Conservation (phyloP, 2,113 vertebrate genomes). For the Heterochromis multidens region DNA sequence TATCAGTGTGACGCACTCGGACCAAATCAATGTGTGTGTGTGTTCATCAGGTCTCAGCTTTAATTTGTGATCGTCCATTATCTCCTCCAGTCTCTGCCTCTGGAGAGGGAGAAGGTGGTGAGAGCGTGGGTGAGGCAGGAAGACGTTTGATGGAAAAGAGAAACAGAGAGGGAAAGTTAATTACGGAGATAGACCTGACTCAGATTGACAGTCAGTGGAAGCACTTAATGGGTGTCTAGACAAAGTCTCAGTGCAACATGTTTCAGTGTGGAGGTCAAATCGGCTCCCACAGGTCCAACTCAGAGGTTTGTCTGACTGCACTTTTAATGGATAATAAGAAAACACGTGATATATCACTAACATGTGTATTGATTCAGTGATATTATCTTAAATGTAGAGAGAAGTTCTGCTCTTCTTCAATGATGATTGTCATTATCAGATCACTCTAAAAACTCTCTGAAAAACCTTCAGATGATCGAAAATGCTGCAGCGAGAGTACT, state of each 20-base stretch:
- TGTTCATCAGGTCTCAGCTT: constrained; percentile 11
- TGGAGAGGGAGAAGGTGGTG: not conserved
- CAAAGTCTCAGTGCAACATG: not conserved
- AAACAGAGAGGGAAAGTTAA: not conserved
- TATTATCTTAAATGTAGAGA: too few species aligned
- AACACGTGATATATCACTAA: too few species aligned
- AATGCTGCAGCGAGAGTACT: too few species aligned
- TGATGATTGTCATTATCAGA: too few species aligned
- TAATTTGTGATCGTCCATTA: constrained; percentile 24
- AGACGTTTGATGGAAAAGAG: not conserved
- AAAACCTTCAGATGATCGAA: too few species aligned
- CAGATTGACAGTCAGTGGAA: not conserved
- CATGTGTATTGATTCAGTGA: too few species aligned
- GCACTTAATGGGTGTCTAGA: constrained; percentile 29
- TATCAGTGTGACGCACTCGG: not conserved
- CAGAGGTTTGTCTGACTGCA: not conserved
- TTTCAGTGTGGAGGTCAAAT: not conserved
- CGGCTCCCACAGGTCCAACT: not conserved
- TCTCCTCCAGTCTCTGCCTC: constrained; percentile 14
- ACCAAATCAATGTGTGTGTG: not conserved
- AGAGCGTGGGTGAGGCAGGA: not conserved
- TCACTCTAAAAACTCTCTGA: too few species aligned
- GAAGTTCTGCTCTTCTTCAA: too few species aligned
- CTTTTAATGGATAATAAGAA: not conserved
- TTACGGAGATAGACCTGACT: not conserved